phyloP scores from a whole-genome alignment of 2,113 vertebrate species.

The Lagopus leucura region DNA sequence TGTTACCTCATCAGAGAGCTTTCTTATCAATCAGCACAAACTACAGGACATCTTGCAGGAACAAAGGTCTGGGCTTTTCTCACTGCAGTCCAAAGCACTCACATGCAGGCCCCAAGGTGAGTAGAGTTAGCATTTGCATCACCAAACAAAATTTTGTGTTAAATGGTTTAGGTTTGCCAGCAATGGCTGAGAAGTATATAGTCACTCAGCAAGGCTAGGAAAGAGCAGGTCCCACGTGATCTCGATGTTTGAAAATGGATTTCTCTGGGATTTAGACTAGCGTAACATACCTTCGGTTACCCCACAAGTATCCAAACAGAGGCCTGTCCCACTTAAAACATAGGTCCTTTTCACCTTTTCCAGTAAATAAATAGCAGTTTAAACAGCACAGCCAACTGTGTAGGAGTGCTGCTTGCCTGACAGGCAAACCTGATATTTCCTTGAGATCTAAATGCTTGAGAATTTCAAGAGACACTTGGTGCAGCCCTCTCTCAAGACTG shows the following conservation, averaged over 20 bases:
- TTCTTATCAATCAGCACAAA: not conserved
- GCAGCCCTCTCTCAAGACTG: not conserved
- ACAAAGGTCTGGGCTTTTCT: not conserved
- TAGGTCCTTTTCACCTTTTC: not conserved
- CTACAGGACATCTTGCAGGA: not conserved
- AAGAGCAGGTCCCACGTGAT: constrained; percentile 75
- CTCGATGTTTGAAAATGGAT: not conserved
- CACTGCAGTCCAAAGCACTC: not conserved
- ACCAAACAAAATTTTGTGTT: constrained; percentile 17
- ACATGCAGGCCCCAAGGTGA: constrained; percentile 15
- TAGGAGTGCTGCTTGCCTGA: not conserved
- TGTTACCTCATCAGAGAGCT: not conserved
- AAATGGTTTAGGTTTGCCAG: constrained; percentile 61
- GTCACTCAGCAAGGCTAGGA: constrained; percentile 38
- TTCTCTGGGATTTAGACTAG: not conserved
- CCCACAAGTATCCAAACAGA: not conserved
- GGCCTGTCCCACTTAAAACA: not conserved
- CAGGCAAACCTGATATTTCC: not conserved
- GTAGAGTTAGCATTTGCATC: constrained; percentile 46
- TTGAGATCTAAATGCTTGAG: not conserved
- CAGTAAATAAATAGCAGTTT: not conserved
- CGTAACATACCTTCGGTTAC: not conserved
- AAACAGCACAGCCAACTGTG: not conserved
- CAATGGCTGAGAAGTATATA: not conserved
- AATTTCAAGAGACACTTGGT: not conserved